phyloP scores from a whole-genome alignment of 92 coral and sea anemone genomes.

The Plumapathes pennacea region DNA sequence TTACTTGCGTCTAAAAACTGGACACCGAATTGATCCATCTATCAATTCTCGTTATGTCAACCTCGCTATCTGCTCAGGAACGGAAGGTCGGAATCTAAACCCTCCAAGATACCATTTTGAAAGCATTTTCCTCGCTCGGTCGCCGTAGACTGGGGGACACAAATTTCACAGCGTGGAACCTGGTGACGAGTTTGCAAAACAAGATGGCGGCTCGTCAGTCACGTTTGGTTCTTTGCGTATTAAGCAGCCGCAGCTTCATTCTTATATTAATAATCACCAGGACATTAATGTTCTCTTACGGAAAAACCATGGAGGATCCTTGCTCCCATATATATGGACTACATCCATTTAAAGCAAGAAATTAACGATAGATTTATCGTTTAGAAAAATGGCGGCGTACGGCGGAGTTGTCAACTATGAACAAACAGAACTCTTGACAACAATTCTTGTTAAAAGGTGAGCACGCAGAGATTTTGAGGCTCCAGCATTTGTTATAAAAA shows the following conservation, averaged over 20 bases:
- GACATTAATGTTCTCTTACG: slow-evolving; percentile 55
- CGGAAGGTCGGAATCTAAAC: too few relatives aligned
- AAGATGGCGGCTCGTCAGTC: slow-evolving; percentile 9
- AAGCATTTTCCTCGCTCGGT: too few relatives aligned
- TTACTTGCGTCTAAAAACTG: too few relatives aligned
- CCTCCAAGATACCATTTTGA: too few relatives aligned
- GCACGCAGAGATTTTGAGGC: neutral
- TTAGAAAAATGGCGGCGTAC: slow-evolving; percentile 67
- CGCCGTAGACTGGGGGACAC: too few relatives aligned
- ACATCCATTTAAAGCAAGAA: slow-evolving; percentile 47
- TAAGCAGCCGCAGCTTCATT: slow-evolving; percentile 22
- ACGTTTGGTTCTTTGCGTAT: slow-evolving; percentile 11
- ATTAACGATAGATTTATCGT: slow-evolving; percentile 59
- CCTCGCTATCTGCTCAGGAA: too few relatives aligned
- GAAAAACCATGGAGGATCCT: slow-evolving; percentile 36
- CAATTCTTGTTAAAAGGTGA: slow-evolving; percentile 66
- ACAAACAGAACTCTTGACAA: slow-evolving; percentile 62
- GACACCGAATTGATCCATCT: too few relatives aligned
- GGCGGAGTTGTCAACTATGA: slow-evolving; percentile 51
- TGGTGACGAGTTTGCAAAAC: neutral
- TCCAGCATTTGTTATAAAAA: neutral
- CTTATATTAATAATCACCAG: slow-evolving; percentile 48
- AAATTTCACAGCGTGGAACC: too few relatives aligned
- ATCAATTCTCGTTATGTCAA: too few relatives aligned
- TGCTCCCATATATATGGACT: slow-evolving; percentile 56